These are phyloP conservation scores for Drosophila asahinai DNA, from an alignment of 1,140 invertebrate species.

Conservation along the genomic window DNA sequence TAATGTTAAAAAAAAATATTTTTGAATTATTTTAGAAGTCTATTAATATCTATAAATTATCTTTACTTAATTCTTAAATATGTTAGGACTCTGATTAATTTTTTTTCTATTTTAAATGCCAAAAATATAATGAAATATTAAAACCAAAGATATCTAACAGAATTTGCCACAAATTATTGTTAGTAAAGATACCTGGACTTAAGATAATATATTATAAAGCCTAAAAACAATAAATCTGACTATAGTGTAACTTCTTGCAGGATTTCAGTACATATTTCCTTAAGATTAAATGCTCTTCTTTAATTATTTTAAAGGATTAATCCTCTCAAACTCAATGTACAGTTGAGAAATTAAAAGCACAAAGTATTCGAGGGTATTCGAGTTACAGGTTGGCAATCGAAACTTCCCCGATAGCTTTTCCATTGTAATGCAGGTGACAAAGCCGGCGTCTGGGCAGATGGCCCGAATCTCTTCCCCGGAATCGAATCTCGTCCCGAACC, in stretches of 20 bases:
- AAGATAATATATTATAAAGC: too few species aligned
- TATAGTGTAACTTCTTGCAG: too few species aligned
- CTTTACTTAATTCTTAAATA: not conserved
- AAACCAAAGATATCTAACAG: too few species aligned
- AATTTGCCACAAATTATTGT: not conserved
- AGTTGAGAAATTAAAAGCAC: not conserved
- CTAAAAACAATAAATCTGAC: too few species aligned
- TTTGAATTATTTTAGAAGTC: too few species aligned
- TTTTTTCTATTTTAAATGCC: too few species aligned
- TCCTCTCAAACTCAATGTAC: not conserved
- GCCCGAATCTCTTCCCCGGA: not conserved
- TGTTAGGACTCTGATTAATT: not conserved
- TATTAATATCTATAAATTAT: not conserved
- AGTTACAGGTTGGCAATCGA: slow-evolving; percentile 8
- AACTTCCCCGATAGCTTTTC: slow-evolving; percentile 10
- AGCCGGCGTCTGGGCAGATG: slow-evolving; percentile 12
- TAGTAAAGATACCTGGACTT: too few species aligned
- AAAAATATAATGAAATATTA: too few species aligned
- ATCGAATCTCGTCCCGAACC: slow-evolving; percentile 3
- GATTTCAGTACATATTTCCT: not conserved
- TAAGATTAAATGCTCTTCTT: too few species aligned
- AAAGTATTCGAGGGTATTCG: slow-evolving; percentile 19
- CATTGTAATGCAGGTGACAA: slow-evolving; percentile 48
- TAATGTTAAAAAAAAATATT: too few species aligned
- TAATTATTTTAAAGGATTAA: not conserved